Evolutionary conservation across 2,797 vertebrate species (phyloP).

Genomic region (Lagocephalus sceleratus): DNA sequence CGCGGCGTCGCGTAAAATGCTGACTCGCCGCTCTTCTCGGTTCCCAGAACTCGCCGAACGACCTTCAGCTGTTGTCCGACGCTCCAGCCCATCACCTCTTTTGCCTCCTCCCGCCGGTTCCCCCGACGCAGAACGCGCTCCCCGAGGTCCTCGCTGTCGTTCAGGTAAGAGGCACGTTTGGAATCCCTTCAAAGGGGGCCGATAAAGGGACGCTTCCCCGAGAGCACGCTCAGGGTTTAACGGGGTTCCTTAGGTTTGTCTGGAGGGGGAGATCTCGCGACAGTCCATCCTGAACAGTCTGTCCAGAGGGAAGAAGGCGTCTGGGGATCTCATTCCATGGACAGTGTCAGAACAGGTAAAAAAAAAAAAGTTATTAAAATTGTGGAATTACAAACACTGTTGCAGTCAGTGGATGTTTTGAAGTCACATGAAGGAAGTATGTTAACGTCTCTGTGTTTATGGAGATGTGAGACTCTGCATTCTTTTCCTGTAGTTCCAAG

Average conservation of each 20-base stretch:
- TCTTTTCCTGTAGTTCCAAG: constrained; percentile 84
- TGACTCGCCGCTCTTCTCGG: not conserved
- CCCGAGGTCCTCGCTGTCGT: constrained; percentile 95
- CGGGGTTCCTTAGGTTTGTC: constrained; percentile 81
- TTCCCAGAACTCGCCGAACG: constrained; percentile 92
- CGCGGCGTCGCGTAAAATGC: not conserved
- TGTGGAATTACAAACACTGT: too few species aligned
- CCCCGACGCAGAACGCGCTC: constrained; percentile 91
- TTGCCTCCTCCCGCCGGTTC: constrained; percentile 92
- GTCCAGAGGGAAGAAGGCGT: constrained; percentile 96
- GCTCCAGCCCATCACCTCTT: constrained; percentile 98
- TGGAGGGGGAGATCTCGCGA: constrained; percentile 95
- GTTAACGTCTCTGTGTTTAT: too few species aligned
- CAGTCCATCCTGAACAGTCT: constrained; percentile 94
- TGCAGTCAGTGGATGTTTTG: too few species aligned
- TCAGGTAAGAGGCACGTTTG: constrained; percentile 77
- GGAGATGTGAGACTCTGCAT: not conserved
- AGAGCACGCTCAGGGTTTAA: not conserved
- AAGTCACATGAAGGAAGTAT: too few species aligned
- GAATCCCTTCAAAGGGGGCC: not conserved
- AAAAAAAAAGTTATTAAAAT: not conserved
- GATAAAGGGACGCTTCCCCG: too few species aligned
- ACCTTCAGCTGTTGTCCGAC: constrained; percentile 96
- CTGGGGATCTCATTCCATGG: constrained; percentile 97
- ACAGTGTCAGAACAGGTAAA: constrained; percentile 93